Base-by-base conservation (phyloP, 92 coral and sea anemone genomes). In the Porites divaricata region DNA sequence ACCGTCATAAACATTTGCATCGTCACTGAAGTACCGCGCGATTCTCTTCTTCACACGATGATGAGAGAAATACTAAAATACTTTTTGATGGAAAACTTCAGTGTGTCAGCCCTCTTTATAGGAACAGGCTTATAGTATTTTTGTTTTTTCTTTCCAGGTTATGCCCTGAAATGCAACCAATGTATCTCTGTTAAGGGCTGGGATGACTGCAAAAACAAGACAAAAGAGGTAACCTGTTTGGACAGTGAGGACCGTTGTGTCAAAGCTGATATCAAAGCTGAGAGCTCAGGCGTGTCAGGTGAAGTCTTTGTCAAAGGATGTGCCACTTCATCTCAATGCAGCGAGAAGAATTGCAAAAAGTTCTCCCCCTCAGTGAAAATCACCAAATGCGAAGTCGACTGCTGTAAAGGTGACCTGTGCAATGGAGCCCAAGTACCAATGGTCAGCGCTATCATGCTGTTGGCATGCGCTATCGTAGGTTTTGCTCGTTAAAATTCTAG, bases 391-490 rank as follows among this genome's bases (percentile, higher is more conserved):
- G 77, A 71, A 2, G 86, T 80, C 56, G 45, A 85, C 54, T 89
- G 89, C 83, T 89, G 92, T 51, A 58, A 49, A 13, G 89, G 89
- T 17, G 56, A 79, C 23, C 53, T 65, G 59, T 89, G 92, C 63
- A 89, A 89, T 63, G 64, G 69, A 53, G 89, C 72, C 11, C 3
- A 89, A 17, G 53, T 89, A 45, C 87, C 92, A 50, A 41, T 45
- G 77, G 82, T 73, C 85, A 89, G 92, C 89, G 73, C 70, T 49
- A 26, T 89, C 57, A 28, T 58, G 54, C 50, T 89, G 25, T 21
- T 81, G 86, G 22, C 92, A 73, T 89, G 89, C 79, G 28, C 81
- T n/a, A 8, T 85, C 23, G 71, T 89, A 48, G 85, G 86, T 52
- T n/a, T 83, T n/a, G 26, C 71, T 9, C 78, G 54, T 21, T 53